These are phyloP conservation scores for Platycercus adscitus DNA, from an alignment of 2,113 vertebrate genomes.

Conservation along the genomic window DNA sequence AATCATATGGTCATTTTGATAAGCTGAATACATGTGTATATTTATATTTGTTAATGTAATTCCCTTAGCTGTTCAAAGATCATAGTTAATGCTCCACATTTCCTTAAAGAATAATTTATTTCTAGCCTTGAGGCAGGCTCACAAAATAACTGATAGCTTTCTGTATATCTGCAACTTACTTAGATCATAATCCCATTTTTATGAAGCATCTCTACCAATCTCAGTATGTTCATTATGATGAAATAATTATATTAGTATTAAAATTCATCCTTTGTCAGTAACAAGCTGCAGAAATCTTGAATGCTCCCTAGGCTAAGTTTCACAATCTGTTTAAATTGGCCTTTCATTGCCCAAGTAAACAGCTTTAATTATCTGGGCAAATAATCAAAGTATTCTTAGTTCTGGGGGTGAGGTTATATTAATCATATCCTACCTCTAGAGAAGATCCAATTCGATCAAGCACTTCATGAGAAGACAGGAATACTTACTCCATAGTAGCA, in stretches of 20 bases:
- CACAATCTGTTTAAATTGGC: slow-evolving; percentile 59
- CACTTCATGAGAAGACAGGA: not conserved
- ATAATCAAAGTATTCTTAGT: slow-evolving; percentile 48
- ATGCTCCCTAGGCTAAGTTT: slow-evolving; percentile 51
- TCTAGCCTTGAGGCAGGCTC: not conserved
- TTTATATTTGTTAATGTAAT: slow-evolving; percentile 1
- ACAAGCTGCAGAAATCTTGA: slow-evolving; percentile 43
- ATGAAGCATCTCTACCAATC: not conserved
- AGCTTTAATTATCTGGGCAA: slow-evolving; percentile 54
- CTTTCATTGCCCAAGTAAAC: slow-evolving; percentile 49
- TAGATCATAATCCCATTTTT: slow-evolving; percentile 21
- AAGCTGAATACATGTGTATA: not conserved
- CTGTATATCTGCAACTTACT: not conserved
- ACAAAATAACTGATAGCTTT: slow-evolving; percentile 23
- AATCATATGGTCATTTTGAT: not conserved
- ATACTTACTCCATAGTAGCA: slow-evolving; percentile 6
- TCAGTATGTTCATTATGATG: slow-evolving; percentile 35
- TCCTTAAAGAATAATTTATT: slow-evolving; percentile 20
- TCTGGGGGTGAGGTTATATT: slow-evolving; percentile 9
- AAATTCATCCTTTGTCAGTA: slow-evolving; percentile 48
- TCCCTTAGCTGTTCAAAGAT: not conserved
- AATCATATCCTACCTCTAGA: slow-evolving; percentile 51
- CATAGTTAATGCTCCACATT: not conserved
- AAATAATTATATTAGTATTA: slow-evolving; percentile 54
- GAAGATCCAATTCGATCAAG: slow-evolving; percentile 10